Evolutionary conservation across 2,797 vertebrate species (phyloP).

Genomic region (Apodemus agrarius): DNA sequence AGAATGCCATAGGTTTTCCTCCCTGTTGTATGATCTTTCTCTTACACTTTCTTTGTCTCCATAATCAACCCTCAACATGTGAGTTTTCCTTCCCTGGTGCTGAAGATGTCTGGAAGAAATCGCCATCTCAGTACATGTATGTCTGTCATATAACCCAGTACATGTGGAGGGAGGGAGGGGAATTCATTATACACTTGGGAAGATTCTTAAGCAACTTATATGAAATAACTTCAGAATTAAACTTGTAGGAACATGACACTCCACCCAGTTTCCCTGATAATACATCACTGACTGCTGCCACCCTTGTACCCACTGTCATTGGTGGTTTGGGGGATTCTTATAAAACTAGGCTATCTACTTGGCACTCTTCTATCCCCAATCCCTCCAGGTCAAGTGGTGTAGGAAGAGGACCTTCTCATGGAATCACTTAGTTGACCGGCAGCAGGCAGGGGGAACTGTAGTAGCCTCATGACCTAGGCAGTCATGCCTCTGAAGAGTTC

Average conservation of each 20-base stretch:
- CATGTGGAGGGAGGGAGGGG: background rate
- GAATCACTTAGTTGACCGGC: background rate
- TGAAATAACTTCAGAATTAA: conserved; percentile 31
- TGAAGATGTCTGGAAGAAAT: background rate
- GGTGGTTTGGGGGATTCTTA: background rate
- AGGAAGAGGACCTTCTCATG: background rate
- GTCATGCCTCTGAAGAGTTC: too few species aligned
- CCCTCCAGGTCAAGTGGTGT: background rate
- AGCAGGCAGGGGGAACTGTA: background rate
- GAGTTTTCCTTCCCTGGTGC: background rate
- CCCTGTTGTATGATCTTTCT: background rate
- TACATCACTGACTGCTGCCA: background rate
- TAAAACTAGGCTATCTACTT: background rate
- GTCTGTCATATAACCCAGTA: background rate
- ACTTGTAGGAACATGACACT: background rate
- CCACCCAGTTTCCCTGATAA: background rate
- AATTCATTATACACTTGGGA: background rate
- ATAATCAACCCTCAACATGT: background rate
- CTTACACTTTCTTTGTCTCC: background rate
- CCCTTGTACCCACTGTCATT: background rate
- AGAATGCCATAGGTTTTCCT: conserved; percentile 22
- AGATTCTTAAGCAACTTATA: background rate
- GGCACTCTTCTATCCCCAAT: background rate
- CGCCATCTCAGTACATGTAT: background rate
- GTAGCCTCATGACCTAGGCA: background rate